phyloP scores from a whole-genome alignment of 2,797 vertebrate species.

The Mallotus villosus region DNA sequence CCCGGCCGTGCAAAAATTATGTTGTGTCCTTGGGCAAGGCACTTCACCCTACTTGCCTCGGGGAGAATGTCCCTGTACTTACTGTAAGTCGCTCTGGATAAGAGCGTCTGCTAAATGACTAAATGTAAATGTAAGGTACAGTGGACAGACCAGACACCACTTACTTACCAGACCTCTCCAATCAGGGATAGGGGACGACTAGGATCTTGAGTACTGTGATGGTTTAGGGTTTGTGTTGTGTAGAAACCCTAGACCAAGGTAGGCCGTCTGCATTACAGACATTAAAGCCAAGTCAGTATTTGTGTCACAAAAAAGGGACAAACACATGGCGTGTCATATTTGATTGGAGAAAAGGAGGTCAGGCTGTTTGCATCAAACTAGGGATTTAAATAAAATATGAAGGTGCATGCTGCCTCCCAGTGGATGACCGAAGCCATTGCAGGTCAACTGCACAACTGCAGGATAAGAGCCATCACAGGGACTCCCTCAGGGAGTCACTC shows the following conservation, averaged over 20 bases:
- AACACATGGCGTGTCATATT: slow-evolving; percentile 40
- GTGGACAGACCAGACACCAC: neutral
- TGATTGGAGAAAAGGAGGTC: slow-evolving; percentile 65
- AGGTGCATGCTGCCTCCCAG: slow-evolving; percentile 34
- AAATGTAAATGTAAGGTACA: slow-evolving; percentile 70
- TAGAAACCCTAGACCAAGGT: neutral
- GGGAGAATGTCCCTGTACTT: too few species aligned
- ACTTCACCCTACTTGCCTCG: too few species aligned
- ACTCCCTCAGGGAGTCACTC: neutral
- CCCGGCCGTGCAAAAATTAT: too few species aligned
- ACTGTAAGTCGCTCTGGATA: too few species aligned
- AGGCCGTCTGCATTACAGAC: neutral
- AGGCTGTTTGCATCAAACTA: slow-evolving; percentile 56
- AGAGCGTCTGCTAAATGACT: too few species aligned
- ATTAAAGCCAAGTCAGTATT: neutral
- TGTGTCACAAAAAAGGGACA: slow-evolving; percentile 17
- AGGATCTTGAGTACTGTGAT: too few species aligned
- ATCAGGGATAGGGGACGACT: too few species aligned
- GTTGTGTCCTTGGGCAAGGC: too few species aligned
- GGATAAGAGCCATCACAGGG: neutral
- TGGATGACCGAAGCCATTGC: slow-evolving; percentile 37
- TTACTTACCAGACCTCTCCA: too few species aligned
- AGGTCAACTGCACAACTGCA: neutral
- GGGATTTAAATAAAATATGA: slow-evolving; percentile 50
- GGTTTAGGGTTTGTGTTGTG: too few species aligned